These are phyloP conservation scores for Amia ocellicauda DNA, from an alignment of 2,113 vertebrate species.

Conservation along the genomic window DNA sequence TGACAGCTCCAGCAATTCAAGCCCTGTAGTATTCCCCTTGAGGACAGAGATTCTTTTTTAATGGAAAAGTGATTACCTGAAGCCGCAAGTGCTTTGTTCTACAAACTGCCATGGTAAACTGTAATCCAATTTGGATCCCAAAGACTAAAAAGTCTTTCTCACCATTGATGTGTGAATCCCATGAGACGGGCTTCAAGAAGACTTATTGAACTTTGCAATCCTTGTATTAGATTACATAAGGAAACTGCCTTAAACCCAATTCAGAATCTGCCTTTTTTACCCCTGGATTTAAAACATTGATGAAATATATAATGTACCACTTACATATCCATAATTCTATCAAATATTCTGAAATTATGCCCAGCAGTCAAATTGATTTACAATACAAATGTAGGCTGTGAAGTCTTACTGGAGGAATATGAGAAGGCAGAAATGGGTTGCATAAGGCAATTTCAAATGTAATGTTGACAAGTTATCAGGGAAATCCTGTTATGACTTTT, in stretches of 20 bases:
- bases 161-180: constrained; percentile 42
- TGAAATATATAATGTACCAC: constrained; percentile 22
- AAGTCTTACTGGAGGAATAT: neutral
- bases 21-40: constrained; percentile 33
- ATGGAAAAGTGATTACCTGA: constrained; percentile 51
- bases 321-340: constrained; percentile 30
- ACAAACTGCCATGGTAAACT: constrained; percentile 44
- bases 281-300: constrained; percentile 18
- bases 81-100: constrained; percentile 51
- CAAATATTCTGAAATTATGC: constrained; percentile 28
- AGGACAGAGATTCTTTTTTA: constrained; percentile 42
- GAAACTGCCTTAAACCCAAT: constrained; percentile 41
- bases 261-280: constrained; percentile 23
- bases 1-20: constrained; percentile 42
- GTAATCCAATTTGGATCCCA: constrained; percentile 53
- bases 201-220: constrained; percentile 34
- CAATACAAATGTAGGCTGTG: constrained; percentile 20
- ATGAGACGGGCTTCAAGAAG: constrained; percentile 30
- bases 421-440: constrained; percentile 13
- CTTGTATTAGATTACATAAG: constrained; percentile 36
- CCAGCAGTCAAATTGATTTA: constrained; percentile 33
- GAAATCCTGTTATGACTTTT: too few relatives aligned
- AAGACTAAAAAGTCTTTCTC: constrained; percentile 40
- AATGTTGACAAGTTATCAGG: too few relatives aligned
- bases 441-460: constrained; percentile 2